Evolutionary conservation across 2,888 invertebrate species (phyloP).

Genomic region (Volucella bombylans): DNA sequence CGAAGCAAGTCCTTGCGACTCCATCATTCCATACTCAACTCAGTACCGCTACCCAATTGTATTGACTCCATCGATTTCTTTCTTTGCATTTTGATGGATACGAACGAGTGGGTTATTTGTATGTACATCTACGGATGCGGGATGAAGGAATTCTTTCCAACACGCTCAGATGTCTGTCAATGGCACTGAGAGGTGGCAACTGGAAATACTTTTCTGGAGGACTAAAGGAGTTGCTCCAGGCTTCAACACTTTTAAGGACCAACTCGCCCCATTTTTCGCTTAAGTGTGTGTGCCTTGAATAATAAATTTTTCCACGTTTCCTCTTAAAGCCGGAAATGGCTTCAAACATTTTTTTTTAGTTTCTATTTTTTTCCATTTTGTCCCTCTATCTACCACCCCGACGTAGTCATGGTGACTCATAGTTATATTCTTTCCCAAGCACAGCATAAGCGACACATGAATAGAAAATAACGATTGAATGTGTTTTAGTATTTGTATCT

Average conservation of each 20-base stretch:
- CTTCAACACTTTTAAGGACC: not conserved
- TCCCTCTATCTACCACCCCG: not conserved
- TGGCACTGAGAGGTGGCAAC: not conserved
- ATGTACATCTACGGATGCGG: not conserved
- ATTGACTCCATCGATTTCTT: conserved; percentile 7
- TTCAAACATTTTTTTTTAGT: conserved; percentile 16
- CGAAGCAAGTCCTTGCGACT: conserved; percentile 17
- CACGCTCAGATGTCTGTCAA: conserved; percentile 22
- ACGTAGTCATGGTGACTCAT: not conserved
- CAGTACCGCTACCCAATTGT: not conserved
- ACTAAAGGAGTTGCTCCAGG: not conserved
- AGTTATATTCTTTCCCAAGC: not conserved
- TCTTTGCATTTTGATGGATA: conserved; percentile 51
- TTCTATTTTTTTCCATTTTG: not conserved
- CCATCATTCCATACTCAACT: not conserved
- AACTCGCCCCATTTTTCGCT: not conserved
- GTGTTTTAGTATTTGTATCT: not conserved
- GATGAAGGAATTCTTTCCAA: conserved; percentile 28
- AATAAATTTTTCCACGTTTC: conserved; percentile 37
- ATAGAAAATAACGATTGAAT: conserved; percentile 4
- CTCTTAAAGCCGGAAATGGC: conserved; percentile 52
- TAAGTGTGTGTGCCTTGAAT: conserved; percentile 41
- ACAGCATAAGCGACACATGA: not conserved
- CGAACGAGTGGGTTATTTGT: conserved; percentile 1
- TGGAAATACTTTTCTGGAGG: not conserved